Base-by-base conservation (phyloP, 1,140 invertebrate species). In the Parapsyche elsis region DNA sequence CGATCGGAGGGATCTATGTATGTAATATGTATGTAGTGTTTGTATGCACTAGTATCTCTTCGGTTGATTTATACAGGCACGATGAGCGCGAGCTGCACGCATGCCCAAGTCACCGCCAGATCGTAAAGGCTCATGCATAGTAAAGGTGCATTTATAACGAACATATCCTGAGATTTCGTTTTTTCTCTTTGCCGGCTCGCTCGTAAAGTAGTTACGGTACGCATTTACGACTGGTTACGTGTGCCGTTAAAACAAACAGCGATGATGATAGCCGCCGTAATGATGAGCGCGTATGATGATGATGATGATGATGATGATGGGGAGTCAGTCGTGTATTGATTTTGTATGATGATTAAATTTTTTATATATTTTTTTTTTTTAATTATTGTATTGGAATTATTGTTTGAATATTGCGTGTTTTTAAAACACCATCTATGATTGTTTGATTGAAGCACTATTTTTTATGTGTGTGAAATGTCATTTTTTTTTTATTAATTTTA, bases 171-270 rank as follows among this genome's bases (percentile, higher is more conserved):
- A 61, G 5, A 21, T 61, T 38, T 38, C 30, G 2, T 7, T 38
- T 38, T 38, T 38, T 38, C 30, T 38, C 30, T n/a, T n/a, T n/a
- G n/a, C n/a, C n/a, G n/a, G n/a, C n/a, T 38, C 30, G 30, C 2
- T 38, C 30, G 30, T 38, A 38, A 38, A 38, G 7, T n/a, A n/a
- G n/a, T n/a, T n/a, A n/a, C n/a, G n/a, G n/a, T 38, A 4, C 30
- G 30, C 30, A 38, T 38, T 38, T 38, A 38, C 30, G 30, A 38
- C 30, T 38, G n/a, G 57, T 61, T 61, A 61, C 57, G 9, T 61
- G 30, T 38, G 57, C 21, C 19, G 57, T 61, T 61, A 61, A 61
- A 61, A 61, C 21, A 61, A 61, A 61, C 57, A 61, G 57, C 57
- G 57, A 5, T 19, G 57, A 61, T 61, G 16, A 61, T 61, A 19